Base-by-base conservation (phyloP, 2,888 invertebrate species). In the Drosophila longiperda region DNA sequence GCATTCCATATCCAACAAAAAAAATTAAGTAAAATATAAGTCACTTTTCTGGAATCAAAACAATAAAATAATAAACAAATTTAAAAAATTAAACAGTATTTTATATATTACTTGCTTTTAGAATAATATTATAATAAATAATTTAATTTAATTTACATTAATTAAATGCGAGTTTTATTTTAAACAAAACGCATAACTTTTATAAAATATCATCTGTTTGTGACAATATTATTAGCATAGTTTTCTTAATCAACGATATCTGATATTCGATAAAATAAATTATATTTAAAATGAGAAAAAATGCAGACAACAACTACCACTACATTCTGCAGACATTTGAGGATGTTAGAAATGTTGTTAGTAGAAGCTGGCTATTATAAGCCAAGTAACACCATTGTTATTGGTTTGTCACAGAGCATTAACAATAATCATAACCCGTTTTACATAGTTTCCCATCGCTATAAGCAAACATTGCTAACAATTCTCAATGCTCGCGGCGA, bases 351-450 rank as follows among this genome's bases (percentile, higher is more conserved):
- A 42, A 20, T 20, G 20, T 15, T 23, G 8, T 5, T 15, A 15
- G 23, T 45, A 4, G 4, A 23, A 45, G 23, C 45, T 45, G 45
- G 1, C 12, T 12, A 26, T 4, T 8, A 1, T 3, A 26, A 15
- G 4, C 4, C 20, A n/a, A 33, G 12, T 5, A 12, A 82, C 66
- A 38, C 59, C 53, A 12, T 17, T 52, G 50, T 11, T 36, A 36
- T 23, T 8, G 9, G 20, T 42, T 49, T 63, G 71, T 59, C 57
- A 62, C 40, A 55, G 64, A 54, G 73, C 32, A 58, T 60, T 57
- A 61, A 59, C 59, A 71, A 70, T 67, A 84, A 73, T 79, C 71
- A 85, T 85, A 85, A 85, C 89, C 86, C 75, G 84, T 85, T 85
- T 75, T 55, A 69, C 80, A 72, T 69, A 80, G 86, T 82, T 85